phyloP scores from a whole-genome alignment of 2,888 invertebrate genomes.

The Anaspis maculata region DNA sequence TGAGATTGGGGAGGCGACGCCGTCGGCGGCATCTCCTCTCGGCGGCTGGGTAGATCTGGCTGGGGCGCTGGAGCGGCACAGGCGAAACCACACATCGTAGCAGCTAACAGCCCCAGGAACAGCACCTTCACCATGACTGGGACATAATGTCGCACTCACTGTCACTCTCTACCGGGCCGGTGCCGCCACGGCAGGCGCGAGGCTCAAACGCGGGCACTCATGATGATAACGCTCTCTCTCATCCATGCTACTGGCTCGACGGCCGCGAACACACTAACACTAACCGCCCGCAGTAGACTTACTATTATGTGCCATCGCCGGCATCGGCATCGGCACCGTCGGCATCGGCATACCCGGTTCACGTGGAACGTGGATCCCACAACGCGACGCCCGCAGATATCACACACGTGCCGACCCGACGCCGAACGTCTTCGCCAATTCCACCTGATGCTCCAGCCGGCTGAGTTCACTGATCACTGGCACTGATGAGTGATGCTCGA shows the following conservation, averaged over 20 bases:
- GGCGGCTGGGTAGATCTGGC: constrained; percentile 12
- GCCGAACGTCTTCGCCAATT: too few species aligned
- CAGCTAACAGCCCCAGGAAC: constrained; percentile 41
- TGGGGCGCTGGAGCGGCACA: constrained; percentile 34
- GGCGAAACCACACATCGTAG: constrained; percentile 40
- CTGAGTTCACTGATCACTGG: too few species aligned
- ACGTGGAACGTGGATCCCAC: constrained; percentile 29
- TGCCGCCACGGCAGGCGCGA: constrained; percentile 19
- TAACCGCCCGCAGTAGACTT: too few species aligned
- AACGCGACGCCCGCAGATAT: constrained; percentile 20
- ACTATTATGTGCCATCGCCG: constrained; percentile 11
- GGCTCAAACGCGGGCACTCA: constrained; percentile 29
- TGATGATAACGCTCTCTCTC: constrained; percentile 34
- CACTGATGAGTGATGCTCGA: too few species aligned
- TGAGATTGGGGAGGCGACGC: constrained; percentile 13
- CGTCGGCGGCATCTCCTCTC: constrained; percentile 4
- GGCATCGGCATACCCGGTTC: constrained; percentile 12
- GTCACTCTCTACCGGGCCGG: constrained; percentile 30
- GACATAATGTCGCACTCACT: constrained; percentile 41
- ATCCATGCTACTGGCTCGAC: constrained; percentile 43
- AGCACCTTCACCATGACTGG: constrained; percentile 45
- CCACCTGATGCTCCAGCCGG: too few species aligned
- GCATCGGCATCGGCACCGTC: constrained; percentile 11
- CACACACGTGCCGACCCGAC: background rate
- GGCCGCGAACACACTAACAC: constrained; percentile 42